Conservation (phyloP, 2,888 invertebrate species). For the Acrocyrtus sp. region DNA sequence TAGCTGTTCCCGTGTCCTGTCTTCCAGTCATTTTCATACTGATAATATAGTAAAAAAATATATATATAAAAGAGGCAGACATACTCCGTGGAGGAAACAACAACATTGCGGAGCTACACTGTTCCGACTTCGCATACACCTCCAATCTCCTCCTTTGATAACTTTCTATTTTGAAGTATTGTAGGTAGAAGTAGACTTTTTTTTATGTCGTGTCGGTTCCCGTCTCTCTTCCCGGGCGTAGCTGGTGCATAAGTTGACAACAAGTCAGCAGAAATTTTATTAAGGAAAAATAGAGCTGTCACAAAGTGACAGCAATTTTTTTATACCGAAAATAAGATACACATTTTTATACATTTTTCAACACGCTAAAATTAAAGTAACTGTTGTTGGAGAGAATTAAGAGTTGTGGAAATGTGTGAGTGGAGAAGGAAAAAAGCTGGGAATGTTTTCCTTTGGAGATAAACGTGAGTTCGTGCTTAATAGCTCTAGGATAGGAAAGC, state of each 20-base stretch:
- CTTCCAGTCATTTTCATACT: too few relatives aligned
- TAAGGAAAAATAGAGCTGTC: slow-evolving; percentile 29
- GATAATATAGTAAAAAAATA: too few relatives aligned
- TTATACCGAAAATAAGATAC: not conserved
- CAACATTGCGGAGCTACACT: too few relatives aligned
- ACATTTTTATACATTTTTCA: too few relatives aligned
- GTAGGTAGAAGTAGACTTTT: not conserved
- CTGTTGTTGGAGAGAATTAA: too few relatives aligned
- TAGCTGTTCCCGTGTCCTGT: too few relatives aligned
- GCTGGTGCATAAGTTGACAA: slow-evolving; percentile 46
- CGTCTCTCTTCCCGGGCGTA: slow-evolving; percentile 52
- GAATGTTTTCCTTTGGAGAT: not conserved
- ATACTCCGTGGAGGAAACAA: not conserved
- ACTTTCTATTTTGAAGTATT: not conserved
- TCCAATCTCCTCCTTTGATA: too few relatives aligned
- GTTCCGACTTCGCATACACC: too few relatives aligned
- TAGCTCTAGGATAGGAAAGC: too few relatives aligned
- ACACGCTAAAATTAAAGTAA: too few relatives aligned
- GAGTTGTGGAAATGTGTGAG: not conserved
- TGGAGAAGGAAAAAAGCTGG: too few relatives aligned
- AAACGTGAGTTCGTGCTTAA: too few relatives aligned
- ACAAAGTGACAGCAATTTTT: slow-evolving; percentile 41
- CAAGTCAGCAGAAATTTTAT: slow-evolving; percentile 27
- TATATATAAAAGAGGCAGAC: not conserved
- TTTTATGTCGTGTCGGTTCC: not conserved